Evolutionary conservation across 2,888 invertebrate genomes (phyloP).

Genomic region (Anthophora plumipes): DNA sequence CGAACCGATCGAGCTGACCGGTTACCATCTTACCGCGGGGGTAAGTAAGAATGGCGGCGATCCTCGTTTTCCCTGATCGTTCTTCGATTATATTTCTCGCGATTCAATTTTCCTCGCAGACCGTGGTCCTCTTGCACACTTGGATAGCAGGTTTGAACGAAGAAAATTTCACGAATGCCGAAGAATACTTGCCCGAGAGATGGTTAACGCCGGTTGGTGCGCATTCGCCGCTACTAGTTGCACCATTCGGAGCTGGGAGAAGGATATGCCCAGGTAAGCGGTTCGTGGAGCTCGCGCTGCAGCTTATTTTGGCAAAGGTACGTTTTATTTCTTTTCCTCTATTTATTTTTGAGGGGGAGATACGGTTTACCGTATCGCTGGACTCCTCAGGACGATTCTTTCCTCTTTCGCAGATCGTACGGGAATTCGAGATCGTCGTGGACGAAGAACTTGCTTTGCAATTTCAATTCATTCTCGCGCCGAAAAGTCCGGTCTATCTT

Average conservation of each 20-base stretch:
- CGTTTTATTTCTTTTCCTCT: too few relatives aligned
- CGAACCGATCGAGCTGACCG: slow-evolving; percentile 89
- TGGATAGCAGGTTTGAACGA: slow-evolving; percentile 92
- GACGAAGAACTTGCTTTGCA: slow-evolving; percentile 90
- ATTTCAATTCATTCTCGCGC: slow-evolving; percentile 93
- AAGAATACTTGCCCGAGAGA: slow-evolving; percentile 90
- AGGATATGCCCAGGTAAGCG: slow-evolving; percentile 94
- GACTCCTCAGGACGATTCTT: background rate
- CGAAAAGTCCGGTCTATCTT: slow-evolving; percentile 90
- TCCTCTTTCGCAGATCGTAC: slow-evolving; percentile 86
- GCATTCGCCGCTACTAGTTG: slow-evolving; percentile 88
- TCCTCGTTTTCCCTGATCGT: background rate
- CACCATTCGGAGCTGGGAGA: slow-evolving; percentile 92
- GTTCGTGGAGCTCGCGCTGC: slow-evolving; percentile 92
- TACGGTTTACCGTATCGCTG: too few relatives aligned
- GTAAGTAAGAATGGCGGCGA: slow-evolving; percentile 85
- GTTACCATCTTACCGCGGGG: slow-evolving; percentile 89
- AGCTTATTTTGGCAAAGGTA: slow-evolving; percentile 91
- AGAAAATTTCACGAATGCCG: slow-evolving; percentile 90
- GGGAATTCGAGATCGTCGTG: slow-evolving; percentile 90
- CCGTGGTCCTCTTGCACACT: slow-evolving; percentile 92
- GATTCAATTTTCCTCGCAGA: slow-evolving; percentile 84
- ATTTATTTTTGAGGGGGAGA: too few relatives aligned
- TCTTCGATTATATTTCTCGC: background rate
- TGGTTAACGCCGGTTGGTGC: slow-evolving; percentile 88